Percentiles rank a stretch among this genome's conserved stretches.
Evolutionary conservation across 2,113 vertebrate genomes (phyloP).

Genomic region (Orientallactaga bullata): DNA sequence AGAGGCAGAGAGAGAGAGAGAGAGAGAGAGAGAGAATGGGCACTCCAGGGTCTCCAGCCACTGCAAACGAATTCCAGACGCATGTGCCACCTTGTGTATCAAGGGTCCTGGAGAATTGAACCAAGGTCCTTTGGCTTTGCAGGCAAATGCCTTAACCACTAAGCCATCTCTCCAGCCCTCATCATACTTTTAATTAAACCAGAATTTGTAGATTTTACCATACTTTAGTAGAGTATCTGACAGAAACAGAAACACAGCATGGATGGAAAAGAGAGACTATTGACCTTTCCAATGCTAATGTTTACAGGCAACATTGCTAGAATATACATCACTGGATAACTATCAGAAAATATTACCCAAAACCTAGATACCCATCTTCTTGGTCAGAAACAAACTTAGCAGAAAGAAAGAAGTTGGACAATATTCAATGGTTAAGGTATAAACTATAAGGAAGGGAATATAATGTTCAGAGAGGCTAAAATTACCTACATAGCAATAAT

Average conservation of each 20-base stretch:
- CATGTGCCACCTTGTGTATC: too few species aligned
- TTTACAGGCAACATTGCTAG: neutral
- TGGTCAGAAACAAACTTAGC: slow-evolving; percentile 44
- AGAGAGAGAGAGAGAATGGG: too few species aligned
- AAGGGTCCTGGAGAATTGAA: too few species aligned
- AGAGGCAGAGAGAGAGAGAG: too few species aligned
- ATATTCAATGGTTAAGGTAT: slow-evolving; percentile 32
- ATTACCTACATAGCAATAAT: slow-evolving; percentile 43
- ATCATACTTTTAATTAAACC: slow-evolving; percentile 35
- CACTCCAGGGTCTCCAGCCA: too few species aligned
- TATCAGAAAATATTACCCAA: slow-evolving; percentile 20
- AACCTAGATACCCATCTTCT: slow-evolving; percentile 12
- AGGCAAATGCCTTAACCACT: too few species aligned
- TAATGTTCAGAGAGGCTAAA: slow-evolving; percentile 23
- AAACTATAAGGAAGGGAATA: slow-evolving; percentile 10
- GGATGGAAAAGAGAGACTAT: neutral
- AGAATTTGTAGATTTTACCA: neutral
- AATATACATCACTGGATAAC: neutral
- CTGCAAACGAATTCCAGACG: too few species aligned
- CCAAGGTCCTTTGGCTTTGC: too few species aligned
- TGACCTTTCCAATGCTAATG: neutral
- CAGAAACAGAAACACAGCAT: neutral
- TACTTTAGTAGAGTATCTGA: neutral
- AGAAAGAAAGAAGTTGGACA: slow-evolving; percentile 16
- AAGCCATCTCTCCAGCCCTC: too few species aligned